Conservation (phyloP, 1,140 invertebrate species). For the fruit fly (Drosophila melanogaster) region DNA sequence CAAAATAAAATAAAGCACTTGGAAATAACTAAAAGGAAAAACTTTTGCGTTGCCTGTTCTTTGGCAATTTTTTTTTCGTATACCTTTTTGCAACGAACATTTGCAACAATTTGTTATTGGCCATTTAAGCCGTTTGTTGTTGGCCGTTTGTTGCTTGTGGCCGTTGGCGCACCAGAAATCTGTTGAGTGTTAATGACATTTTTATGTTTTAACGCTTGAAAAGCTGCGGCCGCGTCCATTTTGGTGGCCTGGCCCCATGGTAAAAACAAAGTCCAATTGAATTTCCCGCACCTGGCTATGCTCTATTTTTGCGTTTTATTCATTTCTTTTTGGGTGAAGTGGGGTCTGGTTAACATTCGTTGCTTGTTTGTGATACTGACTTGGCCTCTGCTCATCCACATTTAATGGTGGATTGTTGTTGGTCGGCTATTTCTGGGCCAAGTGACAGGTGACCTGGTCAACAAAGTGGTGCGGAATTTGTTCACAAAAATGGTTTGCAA, state of each 20-base stretch:
- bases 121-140: conserved; percentile 78
- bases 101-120: conserved; percentile 82
- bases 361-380: conserved; percentile 45
- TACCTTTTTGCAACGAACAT: conserved; percentile 48
- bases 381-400: conserved; percentile 27
- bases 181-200: conserved; percentile 82
- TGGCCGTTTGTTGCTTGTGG: conserved; percentile 34
- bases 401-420: conserved; percentile 43
- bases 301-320: conserved; percentile 27
- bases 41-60: conserved; percentile 51
- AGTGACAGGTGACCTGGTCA: conserved; percentile 46
- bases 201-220: conserved; percentile 81
- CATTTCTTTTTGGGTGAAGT: conserved; percentile 1
- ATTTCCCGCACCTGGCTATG: conserved; percentile 46
- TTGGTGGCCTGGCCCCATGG: conserved; percentile 40
- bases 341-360: conserved; percentile 33
- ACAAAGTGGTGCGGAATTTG: neutral
- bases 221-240: conserved; percentile 44
- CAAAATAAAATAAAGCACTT: conserved; percentile 47
- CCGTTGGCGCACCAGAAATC: conserved; percentile 71
- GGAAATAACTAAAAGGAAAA: conserved; percentile 32
- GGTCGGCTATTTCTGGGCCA: conserved; percentile 10
- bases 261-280: conserved; percentile 57
- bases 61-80: conserved; percentile 16
- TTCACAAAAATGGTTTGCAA: neutral